Evolutionary conservation across 2,113 vertebrate species (phyloP).

Genomic region (Xiphophorus maculatus): DNA sequence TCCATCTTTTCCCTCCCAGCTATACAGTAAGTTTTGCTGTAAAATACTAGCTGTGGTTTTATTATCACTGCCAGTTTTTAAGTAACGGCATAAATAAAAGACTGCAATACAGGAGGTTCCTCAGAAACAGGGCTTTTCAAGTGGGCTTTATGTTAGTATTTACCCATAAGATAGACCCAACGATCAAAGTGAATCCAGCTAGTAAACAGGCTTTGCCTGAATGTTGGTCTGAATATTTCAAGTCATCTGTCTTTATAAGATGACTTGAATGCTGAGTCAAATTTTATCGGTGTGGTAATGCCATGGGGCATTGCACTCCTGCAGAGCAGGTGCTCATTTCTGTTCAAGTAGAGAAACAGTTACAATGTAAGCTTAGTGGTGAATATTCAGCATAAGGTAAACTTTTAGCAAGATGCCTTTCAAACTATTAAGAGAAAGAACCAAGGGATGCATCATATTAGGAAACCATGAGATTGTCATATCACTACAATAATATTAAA

Average conservation of each 20-base stretch:
- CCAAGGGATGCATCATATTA: no score
- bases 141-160: constrained; percentile 1
- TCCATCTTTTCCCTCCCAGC: constrained; percentile 34
- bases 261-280: background rate
- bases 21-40: constrained; percentile 64
- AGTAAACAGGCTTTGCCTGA: constrained; percentile 35
- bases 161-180: constrained; percentile 25
- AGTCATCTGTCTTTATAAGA: constrained; percentile 1
- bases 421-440: no score
- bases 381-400: no score
- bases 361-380: no score
- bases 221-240: constrained; percentile 4
- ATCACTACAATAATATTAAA: no score
- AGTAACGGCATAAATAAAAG: constrained; percentile 73
- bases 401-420: no score
- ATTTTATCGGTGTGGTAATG: background rate
- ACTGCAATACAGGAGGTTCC: constrained; percentile 13
- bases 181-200: constrained; percentile 31
- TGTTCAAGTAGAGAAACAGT: no score
- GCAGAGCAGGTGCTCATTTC: no score
- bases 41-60: constrained; percentile 62
- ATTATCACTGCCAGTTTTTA: constrained; percentile 64
- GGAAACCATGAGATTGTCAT: no score
- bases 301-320: no score
- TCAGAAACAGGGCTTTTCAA: background rate